phyloP scores from a whole-genome alignment of 1,140 invertebrate species.

The Scaptomyza pallida region DNA sequence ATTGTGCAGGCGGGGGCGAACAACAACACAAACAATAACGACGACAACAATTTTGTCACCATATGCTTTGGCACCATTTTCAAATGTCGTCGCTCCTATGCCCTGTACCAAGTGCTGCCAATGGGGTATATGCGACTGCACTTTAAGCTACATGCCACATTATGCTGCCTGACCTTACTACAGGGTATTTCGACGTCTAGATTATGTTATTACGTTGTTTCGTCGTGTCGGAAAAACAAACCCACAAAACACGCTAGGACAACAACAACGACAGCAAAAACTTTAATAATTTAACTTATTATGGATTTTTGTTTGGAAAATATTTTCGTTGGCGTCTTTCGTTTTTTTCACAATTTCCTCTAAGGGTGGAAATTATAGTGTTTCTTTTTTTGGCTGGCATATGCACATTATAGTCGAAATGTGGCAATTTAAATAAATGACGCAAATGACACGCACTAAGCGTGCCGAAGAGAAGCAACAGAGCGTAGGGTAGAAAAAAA shows the following conservation, averaged over 20 bases:
- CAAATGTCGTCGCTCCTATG: conserved; percentile 38
- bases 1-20: conserved; percentile 67
- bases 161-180: neutral
- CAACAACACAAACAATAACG: conserved; percentile 43
- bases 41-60: conserved; percentile 71
- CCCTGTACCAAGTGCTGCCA: neutral
- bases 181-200: conserved; percentile 3
- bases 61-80: conserved; percentile 73
- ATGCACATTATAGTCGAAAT: conserved; percentile 76
- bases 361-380: conserved; percentile 58
- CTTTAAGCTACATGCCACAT: too few relatives aligned
- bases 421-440: conserved; percentile 83
- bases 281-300: conserved; percentile 81
- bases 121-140: conserved; percentile 1
- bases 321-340: conserved; percentile 57
- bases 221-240: conserved; percentile 65
- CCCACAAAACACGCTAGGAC: conserved; percentile 35
- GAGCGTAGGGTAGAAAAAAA: conserved; percentile 1
- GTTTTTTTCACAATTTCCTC: conserved; percentile 55
- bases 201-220: conserved; percentile 22
- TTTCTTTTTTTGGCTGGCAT: conserved; percentile 53
- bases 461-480: conserved; percentile 8
- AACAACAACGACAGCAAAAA: conserved; percentile 56
- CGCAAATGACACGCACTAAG: conserved; percentile 71
- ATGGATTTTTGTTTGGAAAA: conserved; percentile 74